phyloP scores from a whole-genome alignment of 1,140 invertebrate genomes.

The Olivierus martensii region DNA sequence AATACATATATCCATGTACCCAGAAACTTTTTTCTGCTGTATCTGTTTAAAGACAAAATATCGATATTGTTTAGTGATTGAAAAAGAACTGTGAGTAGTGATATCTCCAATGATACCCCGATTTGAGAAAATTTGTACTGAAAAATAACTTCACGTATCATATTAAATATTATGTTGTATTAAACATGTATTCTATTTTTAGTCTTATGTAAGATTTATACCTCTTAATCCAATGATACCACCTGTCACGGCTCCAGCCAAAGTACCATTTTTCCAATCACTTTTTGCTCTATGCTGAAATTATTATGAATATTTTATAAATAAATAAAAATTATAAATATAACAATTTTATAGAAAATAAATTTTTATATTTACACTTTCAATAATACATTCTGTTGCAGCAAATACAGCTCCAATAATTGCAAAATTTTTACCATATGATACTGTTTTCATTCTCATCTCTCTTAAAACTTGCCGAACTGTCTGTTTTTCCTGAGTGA shows the following conservation, averaged over 20 bases:
- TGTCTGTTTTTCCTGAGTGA: conserved; percentile 63
- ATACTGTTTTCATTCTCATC: conserved; percentile 76
- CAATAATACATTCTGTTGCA: conserved; percentile 80
- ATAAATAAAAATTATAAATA: conserved; percentile 3
- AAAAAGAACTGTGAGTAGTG: too few relatives aligned
- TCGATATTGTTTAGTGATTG: too few relatives aligned
- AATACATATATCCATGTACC: too few relatives aligned
- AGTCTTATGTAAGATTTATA: conserved; percentile 31
- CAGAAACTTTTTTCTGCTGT: too few relatives aligned
- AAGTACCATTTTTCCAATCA: conserved; percentile 92
- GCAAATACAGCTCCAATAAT: conserved; percentile 85
- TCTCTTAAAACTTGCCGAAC: conserved; percentile 71
- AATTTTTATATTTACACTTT: conserved; percentile 47
- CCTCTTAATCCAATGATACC: conserved; percentile 88
- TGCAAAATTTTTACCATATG: conserved; percentile 97
- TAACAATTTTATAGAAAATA: conserved; percentile 9
- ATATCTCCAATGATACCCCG: too few relatives aligned
- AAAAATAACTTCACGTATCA: too few relatives aligned
- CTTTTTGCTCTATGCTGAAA: conserved; percentile 73
- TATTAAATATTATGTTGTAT: too few relatives aligned
- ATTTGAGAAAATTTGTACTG: too few relatives aligned
- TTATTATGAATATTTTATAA: conserved; percentile 16
- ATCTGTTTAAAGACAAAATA: too few relatives aligned
- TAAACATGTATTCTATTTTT: too few relatives aligned
- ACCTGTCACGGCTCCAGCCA: conserved; percentile 84